These are phyloP conservation scores for Priocnemis perturbator DNA, from an alignment of 2,888 invertebrate species.

Conservation along the genomic window DNA sequence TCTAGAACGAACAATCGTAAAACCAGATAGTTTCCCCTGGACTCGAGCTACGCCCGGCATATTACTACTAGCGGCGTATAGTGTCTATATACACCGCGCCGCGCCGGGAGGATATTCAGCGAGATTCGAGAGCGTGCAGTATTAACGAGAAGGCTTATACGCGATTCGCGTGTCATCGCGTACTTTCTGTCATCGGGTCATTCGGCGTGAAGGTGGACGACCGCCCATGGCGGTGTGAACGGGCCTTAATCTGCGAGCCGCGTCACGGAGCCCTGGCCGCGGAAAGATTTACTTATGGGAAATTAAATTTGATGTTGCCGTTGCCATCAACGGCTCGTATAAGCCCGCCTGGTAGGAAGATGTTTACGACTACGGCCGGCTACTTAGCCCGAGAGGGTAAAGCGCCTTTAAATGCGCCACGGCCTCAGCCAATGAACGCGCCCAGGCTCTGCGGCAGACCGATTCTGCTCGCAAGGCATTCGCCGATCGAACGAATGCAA, in stretches of 20 bases:
- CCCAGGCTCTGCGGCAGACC: constrained; percentile 59
- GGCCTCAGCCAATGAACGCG: constrained; percentile 60
- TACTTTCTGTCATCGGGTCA: constrained; percentile 15
- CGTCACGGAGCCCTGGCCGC: constrained; percentile 56
- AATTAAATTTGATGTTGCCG: constrained; percentile 70
- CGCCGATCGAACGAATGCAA: constrained; percentile 30
- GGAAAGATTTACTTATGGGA: constrained; percentile 70
- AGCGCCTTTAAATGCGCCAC: constrained; percentile 56
- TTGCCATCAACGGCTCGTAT: constrained; percentile 71
- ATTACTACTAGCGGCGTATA: not conserved
- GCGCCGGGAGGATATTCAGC: not conserved
- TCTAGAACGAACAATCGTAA: constrained; percentile 43
- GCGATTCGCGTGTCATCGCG: constrained; percentile 41
- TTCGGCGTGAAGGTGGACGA: constrained; percentile 30
- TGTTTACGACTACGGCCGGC: constrained; percentile 69
- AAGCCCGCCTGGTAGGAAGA: constrained; percentile 64
- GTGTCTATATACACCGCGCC: too few species aligned
- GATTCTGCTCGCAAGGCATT: constrained; percentile 45
- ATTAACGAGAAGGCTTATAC: constrained; percentile 25
- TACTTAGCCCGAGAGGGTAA: constrained; percentile 65
- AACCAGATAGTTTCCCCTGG: constrained; percentile 25
- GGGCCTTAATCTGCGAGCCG: constrained; percentile 49
- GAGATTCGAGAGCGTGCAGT: constrained; percentile 2
- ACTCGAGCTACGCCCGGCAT: constrained; percentile 34
- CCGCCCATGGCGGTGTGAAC: constrained; percentile 58